These are phyloP conservation scores for Xenops minutus DNA, from an alignment of 2,797 vertebrate species.

Conservation along the genomic window DNA sequence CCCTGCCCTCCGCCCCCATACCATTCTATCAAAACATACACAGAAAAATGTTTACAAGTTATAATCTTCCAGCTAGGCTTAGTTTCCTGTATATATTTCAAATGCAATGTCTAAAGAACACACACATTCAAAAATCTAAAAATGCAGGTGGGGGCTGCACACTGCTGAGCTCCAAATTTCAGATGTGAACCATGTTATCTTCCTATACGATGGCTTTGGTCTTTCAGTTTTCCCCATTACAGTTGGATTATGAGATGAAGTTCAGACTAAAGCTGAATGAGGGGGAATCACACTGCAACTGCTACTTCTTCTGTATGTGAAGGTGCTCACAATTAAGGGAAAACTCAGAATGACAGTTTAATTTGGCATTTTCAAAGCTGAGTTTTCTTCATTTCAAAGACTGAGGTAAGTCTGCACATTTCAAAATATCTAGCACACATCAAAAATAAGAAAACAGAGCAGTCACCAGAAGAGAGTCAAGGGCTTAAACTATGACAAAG, in stretches of 20 bases:
- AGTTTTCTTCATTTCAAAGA: slow-evolving; percentile 28
- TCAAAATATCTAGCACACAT: slow-evolving; percentile 9
- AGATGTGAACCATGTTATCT: not conserved
- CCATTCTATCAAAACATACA: slow-evolving; percentile 1
- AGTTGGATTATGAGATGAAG: not conserved
- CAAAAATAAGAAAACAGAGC: slow-evolving; percentile 17
- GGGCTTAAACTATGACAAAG: slow-evolving; percentile 15
- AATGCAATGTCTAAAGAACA: not conserved
- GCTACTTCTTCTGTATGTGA: not conserved
- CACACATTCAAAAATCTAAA: not conserved
- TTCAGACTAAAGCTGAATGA: not conserved
- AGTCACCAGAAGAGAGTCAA: slow-evolving; percentile 13
- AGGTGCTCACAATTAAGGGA: not conserved
- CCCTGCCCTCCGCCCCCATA: not conserved
- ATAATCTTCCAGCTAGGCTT: not conserved
- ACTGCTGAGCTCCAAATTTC: not conserved
- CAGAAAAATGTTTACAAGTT: not conserved
- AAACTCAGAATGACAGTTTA: not conserved
- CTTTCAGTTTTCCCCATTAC: not conserved
- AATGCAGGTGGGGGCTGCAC: not conserved
- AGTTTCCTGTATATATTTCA: slow-evolving; percentile 38
- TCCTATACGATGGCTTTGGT: not conserved
- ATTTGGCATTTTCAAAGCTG: slow-evolving; percentile 20
- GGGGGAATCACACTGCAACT: not conserved
- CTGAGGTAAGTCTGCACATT: slow-evolving; percentile 4